Evolutionary conservation across 2,113 vertebrate genomes (phyloP), one percentile per base, ranked within the genome.

Genomic region (Mesembrinibis cayennensis): DNA sequence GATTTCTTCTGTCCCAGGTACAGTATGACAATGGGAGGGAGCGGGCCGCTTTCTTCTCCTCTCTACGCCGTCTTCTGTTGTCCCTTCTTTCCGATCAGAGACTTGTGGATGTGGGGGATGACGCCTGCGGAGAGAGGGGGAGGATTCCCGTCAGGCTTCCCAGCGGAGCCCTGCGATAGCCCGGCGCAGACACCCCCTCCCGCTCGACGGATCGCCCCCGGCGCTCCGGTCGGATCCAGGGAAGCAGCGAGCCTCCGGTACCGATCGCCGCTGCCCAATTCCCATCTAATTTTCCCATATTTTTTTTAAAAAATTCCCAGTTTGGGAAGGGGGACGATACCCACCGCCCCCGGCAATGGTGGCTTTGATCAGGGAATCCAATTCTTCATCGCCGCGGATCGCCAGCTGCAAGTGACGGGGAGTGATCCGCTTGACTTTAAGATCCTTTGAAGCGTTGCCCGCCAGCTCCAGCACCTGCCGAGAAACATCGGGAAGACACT

Each of bases 101-200:
- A 99, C 98, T 99, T 99, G 98, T 99, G 99, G 98, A 99, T 99
- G 97, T 99, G 99, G 58, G 99, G 99, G 95, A 99, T 99, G 91
- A 99, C 99, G 97, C 99, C 99, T 99, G 72, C 16, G 34, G 86
- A 81, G 30, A 55, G 76, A 79, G 47, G n/a, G 73, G 2, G 14
- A 58, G 4, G 30, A 71, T 22, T 79, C 44, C 29, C 1, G 0
- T 65, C 29, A 72, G 10, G 22, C 8, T 9, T 69, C 72, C 44
- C n/a, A 12, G 9, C 1, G 0, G 23, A 19, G 5, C 55, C 40
- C 13, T 10, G 25, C 3, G 2, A 22, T 15, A 50, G 61, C 6
- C 16, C 6, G 2, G 14, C 1, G 5, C 3, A 3, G 47, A 29
- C 0, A 3, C 4, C 4, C 36, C 36, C 20, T 72, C 45, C 36